These are phyloP conservation scores for Actias luna DNA, from an alignment of 2,888 invertebrate genomes.

Conservation along the genomic window DNA sequence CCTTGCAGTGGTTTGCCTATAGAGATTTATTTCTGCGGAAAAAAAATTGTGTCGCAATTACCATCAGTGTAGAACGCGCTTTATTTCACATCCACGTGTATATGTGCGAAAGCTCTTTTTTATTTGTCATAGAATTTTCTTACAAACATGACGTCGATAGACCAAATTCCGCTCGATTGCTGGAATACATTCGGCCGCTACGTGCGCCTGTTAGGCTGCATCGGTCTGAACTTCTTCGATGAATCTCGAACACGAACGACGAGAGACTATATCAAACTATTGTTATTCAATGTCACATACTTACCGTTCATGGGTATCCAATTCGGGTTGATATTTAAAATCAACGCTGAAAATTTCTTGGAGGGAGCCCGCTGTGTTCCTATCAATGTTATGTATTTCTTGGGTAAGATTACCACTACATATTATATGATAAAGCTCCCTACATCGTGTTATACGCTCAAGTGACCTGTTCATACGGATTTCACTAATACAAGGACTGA, in stretches of 20 bases:
- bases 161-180: conserved; percentile 26
- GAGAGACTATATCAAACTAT: conserved; percentile 22
- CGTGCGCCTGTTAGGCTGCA: conserved; percentile 22
- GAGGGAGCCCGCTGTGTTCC: conserved; percentile 30
- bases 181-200: conserved; percentile 27
- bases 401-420: conserved; percentile 26
- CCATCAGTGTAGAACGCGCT: not conserved
- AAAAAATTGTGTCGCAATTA: too few species aligned
- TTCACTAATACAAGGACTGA: too few species aligned
- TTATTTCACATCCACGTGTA: not conserved
- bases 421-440: not conserved
- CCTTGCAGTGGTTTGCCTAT: not conserved
- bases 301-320: conserved; percentile 25
- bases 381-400: conserved; percentile 25
- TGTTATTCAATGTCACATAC: conserved; percentile 24
- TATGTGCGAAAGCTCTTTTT: not conserved
- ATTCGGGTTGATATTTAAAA: conserved; percentile 24
- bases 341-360: conserved; percentile 30
- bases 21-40: too few species aligned
- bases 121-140: not conserved
- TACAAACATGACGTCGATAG: conserved; percentile 10
- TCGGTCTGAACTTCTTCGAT: conserved; percentile 33
- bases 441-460: too few species aligned
- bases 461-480: too few species aligned
- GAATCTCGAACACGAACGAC: conserved; percentile 15